Base-by-base conservation (phyloP, 2,113 vertebrate species). In the Hyla sarda region DNA sequence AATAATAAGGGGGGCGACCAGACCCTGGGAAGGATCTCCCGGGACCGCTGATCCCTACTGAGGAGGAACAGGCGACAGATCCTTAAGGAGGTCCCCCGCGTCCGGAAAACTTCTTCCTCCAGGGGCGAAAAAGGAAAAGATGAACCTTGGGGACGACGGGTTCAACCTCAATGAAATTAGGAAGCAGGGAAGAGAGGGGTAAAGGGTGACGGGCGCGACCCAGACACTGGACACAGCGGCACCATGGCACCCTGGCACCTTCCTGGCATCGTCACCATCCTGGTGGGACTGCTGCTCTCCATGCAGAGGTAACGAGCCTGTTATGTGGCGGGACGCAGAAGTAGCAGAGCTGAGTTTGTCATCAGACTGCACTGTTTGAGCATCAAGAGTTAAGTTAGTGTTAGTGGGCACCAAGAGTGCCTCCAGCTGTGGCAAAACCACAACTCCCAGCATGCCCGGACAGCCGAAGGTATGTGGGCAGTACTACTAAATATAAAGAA, bases 271-370 rank as follows among this genome's bases (percentile, higher is more conserved):
- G 28, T 82, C 34, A 47, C 72, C 23, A 60, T 67, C n/a, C 48
- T 80, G n/a, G 32, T 50, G n/a, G 76, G 84, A 11, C 67, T 87
- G 1, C 67, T 87, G 52, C 67, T 87, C 69, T 48, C 74, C 52
- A 17, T 87, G 54, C 77, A 81, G 79, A 87, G 85, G 85, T 87
- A 87, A 87, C 3, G 19, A n/a, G 37, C 25, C 25, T 72, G 8
- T 5, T 7, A 16, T 30, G 11, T 28, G n/a, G 7, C 28, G 7
- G 21, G 45, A 48, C 23, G 30, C n/a, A 67, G 14, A 71, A 4
- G 19, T 23, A 71, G 67, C 32, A 71, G 67, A 21, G 67, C 6
- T 41, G 67, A 41, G 67, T 21, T 71, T 71, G 67, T 71, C 67
- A 41, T 41, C 17, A 10, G 47, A 10, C 47, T 48, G 41, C 41